Conservation (phyloP, 1,140 invertebrate species). For the Camponotus pennsylvanicus region DNA sequence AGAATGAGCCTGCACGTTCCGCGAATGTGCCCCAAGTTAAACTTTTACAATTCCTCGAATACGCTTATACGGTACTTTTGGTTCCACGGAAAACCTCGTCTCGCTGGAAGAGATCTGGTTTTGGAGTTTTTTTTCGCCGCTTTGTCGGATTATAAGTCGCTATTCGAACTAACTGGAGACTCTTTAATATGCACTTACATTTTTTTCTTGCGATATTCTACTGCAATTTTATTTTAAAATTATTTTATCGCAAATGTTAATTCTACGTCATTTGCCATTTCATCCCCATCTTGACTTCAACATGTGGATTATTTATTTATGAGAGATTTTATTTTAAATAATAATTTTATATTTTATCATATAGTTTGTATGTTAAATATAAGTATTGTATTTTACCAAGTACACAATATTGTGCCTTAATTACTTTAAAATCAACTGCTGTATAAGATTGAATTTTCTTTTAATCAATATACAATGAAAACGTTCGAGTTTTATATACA, state of each 20-base stretch:
- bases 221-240: background rate
- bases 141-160: conserved; percentile 1
- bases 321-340: background rate
- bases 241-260: too few relatives aligned
- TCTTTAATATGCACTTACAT: background rate
- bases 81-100: background rate
- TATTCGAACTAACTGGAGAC: background rate
- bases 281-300: background rate
- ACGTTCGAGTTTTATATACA: background rate
- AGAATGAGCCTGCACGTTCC: background rate
- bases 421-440: background rate
- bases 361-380: background rate
- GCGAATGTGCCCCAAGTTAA: conserved; percentile 31
- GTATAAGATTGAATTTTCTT: background rate
- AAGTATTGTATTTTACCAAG: background rate
- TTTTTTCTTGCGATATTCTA: background rate
- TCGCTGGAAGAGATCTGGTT: background rate
- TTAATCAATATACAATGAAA: background rate
- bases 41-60: conserved; percentile 17
- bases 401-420: too few relatives aligned
- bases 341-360: background rate
- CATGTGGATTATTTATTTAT: background rate
- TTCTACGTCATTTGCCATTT: too few relatives aligned
- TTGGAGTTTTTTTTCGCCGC: background rate
- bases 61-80: background rate